Evolutionary conservation across 1,140 invertebrate species (phyloP), one percentile per base, ranked within the genome.

Genomic region (Meteorus sp.): DNA sequence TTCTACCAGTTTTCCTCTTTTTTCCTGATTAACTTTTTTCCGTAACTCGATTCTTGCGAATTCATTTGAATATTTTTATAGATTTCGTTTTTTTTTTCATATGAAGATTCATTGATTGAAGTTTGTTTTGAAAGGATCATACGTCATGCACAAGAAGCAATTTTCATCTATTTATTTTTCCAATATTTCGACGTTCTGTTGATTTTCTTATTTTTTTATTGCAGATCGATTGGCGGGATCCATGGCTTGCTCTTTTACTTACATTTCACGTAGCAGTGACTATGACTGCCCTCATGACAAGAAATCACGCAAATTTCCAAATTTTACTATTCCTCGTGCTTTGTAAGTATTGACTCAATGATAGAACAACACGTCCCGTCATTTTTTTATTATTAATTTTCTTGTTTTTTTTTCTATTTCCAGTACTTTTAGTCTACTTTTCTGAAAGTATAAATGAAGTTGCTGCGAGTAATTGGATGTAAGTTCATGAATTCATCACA

Each of bases 221-320:
- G 47, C 78, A 94, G 92, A 91, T 94, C 73, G 91, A 94, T 72
- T 94, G 91, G 91, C 83, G 84, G 62, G 92, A 94, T 79, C 91
- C 92, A 39, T 93, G 91, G 90, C 80, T 94, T 8, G 88, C 91
- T 51, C 85, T 85, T 13, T 71, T 94, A 3, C 73, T 93, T 55
- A 79, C 84, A 25, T 88, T 92, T 72, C 92, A 94, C 70, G 74
- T 92, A 39, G 75, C 87, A 27, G 84, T 92, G 5, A 92, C 90
- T 44, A 82, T 90, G 63, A 89, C 87, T 45, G 89, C 90, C 23
- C 76, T 93, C 35, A 83, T 90, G 61, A 93, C 91, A 37, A 83
- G 91, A 65, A 92, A 93, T 78, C 88, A 92, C 82, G 86, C 88
- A 61, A 93, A 93, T 76, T 89, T 93, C 71, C 92, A 94, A 84